phyloP scores from a whole-genome alignment of 1,140 invertebrate genomes.

The Megalonaias nervosa region DNA sequence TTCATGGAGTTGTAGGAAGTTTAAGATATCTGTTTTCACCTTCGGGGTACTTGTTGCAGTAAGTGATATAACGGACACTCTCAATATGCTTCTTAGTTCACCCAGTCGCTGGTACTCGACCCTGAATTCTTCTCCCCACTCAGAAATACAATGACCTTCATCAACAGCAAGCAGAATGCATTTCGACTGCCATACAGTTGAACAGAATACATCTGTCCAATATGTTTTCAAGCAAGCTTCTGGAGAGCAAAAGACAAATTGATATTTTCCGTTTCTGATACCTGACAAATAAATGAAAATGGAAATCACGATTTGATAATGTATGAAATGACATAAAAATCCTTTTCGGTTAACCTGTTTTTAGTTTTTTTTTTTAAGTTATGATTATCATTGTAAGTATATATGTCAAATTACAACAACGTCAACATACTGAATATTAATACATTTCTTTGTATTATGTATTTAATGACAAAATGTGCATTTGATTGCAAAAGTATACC shows the following conservation, averaged over 20 bases:
- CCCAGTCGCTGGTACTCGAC: too few species aligned
- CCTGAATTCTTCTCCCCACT: slow-evolving; percentile 31
- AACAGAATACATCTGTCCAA: slow-evolving; percentile 22
- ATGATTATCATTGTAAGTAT: not conserved
- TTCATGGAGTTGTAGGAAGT: too few species aligned
- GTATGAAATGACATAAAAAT: not conserved
- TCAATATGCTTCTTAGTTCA: too few species aligned
- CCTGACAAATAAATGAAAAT: not conserved
- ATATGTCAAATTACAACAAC: not conserved
- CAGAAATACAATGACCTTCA: slow-evolving; percentile 21
- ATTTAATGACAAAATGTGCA: too few species aligned
- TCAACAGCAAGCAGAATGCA: slow-evolving; percentile 4
- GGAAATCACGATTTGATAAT: too few species aligned
- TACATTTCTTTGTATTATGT: too few species aligned
- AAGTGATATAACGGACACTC: too few species aligned
- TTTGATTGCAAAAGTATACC: too few species aligned
- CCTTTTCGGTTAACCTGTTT: not conserved
- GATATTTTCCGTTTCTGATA: not conserved
- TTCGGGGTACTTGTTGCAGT: too few species aligned
- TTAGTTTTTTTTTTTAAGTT: not conserved
- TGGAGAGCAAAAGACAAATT: too few species aligned
- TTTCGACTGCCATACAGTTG: slow-evolving; percentile 15
- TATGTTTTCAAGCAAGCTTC: slow-evolving; percentile 15
- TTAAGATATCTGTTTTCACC: too few species aligned
- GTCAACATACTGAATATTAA: not conserved